Evolutionary conservation across 1,140 invertebrate species (phyloP), one percentile per base, ranked within the genome.

Genomic region (Ctenoplectra terminalis): DNA sequence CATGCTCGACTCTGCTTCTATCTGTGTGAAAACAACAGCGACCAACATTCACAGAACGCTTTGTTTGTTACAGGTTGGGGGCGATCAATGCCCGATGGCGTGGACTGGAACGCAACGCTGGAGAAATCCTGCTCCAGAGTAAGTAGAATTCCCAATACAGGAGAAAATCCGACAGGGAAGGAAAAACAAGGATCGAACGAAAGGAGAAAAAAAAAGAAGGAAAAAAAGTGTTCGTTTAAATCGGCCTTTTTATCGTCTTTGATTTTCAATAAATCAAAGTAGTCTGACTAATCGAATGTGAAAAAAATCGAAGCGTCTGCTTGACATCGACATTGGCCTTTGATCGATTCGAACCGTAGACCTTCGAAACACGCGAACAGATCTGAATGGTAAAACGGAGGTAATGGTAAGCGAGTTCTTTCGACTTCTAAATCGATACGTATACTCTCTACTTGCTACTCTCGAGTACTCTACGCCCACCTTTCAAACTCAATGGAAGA

Each of bases 91-190:
- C 91, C 91, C 92, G 89, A 94, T 93, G 93, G 93, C 93, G 92
- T 92, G 93, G 87, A 92, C 92, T 93, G 93, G 93, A 83, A 94
- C 93, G 77, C 92, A 94, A 90, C 93, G 93, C 90, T 94, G 93
- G 93, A 94, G 93, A 89, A 94, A 93, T 92, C 93, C 93, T 77
- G 91, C 93, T 91, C 92, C 93, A 91, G 93, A 94, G 93, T 94
- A 93, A 93, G 93, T 93, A 88, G 73, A 85, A 31, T 78, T 40
- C n/a, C 8, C n/a, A 17, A 34, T 26, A 26, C 11, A n/a, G n/a
- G n/a, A n/a, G n/a, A n/a, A n/a, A n/a, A n/a, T n/a, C n/a, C n/a
- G n/a, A n/a, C n/a, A n/a, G n/a, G n/a, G n/a, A n/a, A n/a, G n/a
- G n/a, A n/a, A n/a, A n/a, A n/a, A n/a, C n/a, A n/a, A n/a, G n/a